Conservation (phyloP, 1,140 invertebrate genomes). For the Brachionus paranguensis region DNA sequence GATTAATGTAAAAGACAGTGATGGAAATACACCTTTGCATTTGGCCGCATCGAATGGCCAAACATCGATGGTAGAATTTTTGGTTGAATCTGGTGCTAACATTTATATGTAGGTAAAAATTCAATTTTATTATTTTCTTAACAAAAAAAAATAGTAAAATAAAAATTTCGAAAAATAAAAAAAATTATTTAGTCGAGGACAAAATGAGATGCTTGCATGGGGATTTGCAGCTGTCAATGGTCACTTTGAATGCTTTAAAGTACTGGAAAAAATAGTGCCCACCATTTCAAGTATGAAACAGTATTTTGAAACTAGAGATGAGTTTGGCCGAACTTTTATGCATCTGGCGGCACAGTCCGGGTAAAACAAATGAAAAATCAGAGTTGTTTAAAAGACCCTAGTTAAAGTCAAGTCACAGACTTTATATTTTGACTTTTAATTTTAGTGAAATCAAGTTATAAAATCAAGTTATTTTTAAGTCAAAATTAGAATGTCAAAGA, state of each 20-base stretch:
- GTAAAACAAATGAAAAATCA: constrained; percentile 45
- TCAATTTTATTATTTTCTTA: background rate
- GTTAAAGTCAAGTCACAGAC: no score
- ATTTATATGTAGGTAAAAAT: constrained; percentile 39
- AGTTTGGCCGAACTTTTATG: constrained; percentile 58
- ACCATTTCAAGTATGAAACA: constrained; percentile 14
- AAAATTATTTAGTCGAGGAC: constrained; percentile 54
- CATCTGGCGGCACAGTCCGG: constrained; percentile 61
- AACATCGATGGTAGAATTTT: constrained; percentile 9
- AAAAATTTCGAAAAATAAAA: background rate
- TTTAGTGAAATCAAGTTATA: no score
- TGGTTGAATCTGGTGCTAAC: constrained; percentile 37
- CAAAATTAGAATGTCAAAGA: no score
- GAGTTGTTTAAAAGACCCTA: background rate
- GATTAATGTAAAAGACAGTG: background rate
- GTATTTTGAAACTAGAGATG: constrained; percentile 56
- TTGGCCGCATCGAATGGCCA: constrained; percentile 26
- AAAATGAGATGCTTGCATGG: constrained; percentile 59
- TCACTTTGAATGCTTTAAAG: constrained; percentile 57
- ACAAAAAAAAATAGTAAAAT: background rate
- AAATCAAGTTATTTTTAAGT: no score
- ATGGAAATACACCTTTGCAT: constrained; percentile 29
- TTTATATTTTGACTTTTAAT: no score
- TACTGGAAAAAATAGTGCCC: constrained; percentile 12
- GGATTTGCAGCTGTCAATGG: constrained; percentile 64